A percentile compares a stretch with the other conserved stretches of the same genome.
These are phyloP conservation scores for Boleophthalmus pectinirostris DNA, from an alignment of 2,113 vertebrate species.

Conservation along the genomic window DNA sequence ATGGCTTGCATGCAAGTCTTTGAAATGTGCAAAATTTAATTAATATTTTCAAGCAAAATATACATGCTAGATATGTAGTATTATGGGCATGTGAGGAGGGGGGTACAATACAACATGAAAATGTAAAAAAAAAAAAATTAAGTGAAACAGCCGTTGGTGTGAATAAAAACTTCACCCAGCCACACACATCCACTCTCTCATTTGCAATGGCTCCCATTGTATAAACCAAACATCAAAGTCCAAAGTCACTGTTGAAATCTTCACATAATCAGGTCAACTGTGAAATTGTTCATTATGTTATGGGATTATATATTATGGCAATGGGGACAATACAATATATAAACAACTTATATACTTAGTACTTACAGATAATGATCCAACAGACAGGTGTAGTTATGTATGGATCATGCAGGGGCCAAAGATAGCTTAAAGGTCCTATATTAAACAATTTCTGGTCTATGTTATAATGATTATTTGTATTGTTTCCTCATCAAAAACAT, in stretches of 20 bases:
- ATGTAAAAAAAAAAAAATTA: slow-evolving; percentile 34
- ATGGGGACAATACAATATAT: slow-evolving; percentile 43
- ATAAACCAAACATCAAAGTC: slow-evolving; percentile 53
- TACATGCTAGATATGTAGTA: slow-evolving; percentile 33
- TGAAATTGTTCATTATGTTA: slow-evolving; percentile 56
- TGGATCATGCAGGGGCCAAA: slow-evolving; percentile 46
- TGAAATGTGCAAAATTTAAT: slow-evolving; percentile 38
- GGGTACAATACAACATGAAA: slow-evolving; percentile 37
- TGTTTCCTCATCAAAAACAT: too few relatives aligned
- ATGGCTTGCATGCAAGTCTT: slow-evolving; percentile 52
- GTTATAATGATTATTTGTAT: too few relatives aligned
- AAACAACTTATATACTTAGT: slow-evolving; percentile 28
- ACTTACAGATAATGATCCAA: slow-evolving; percentile 59
- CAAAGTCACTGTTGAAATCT: slow-evolving; percentile 50
- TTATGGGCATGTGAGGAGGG: slow-evolving; percentile 40
- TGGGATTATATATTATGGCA: slow-evolving; percentile 42
- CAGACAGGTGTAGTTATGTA: slow-evolving; percentile 57
- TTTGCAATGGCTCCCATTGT: slow-evolving; percentile 45
- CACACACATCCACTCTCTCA: slow-evolving; percentile 51
- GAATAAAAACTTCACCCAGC: slow-evolving; percentile 52
- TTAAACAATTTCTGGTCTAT: too few relatives aligned
- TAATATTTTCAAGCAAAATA: neutral
- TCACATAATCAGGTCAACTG: slow-evolving; percentile 25
- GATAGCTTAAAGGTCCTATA: slow-evolving; percentile 6
- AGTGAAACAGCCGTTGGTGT: slow-evolving; percentile 46